These are phyloP conservation scores for Ethmia dodecea DNA, from an alignment of 2,888 invertebrate species.

Conservation along the genomic window DNA sequence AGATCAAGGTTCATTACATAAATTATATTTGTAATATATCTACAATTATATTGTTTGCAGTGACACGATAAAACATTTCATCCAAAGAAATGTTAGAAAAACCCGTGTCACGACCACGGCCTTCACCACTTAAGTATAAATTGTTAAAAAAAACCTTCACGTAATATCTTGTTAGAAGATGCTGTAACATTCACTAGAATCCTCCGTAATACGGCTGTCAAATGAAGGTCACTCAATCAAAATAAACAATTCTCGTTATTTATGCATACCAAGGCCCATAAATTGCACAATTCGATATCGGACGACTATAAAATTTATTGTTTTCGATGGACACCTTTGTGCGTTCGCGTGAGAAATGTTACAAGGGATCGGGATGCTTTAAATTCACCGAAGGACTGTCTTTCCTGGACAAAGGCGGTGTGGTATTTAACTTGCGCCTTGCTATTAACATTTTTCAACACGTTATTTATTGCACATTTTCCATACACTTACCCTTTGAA, in stretches of 20 bases:
- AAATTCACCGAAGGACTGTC: slow-evolving; percentile 50
- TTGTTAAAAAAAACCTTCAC: too few species aligned
- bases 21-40: too few species aligned
- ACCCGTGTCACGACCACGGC: not conserved
- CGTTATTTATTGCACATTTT: slow-evolving; percentile 24
- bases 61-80: too few species aligned
- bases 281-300: slow-evolving; percentile 62
- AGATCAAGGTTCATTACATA: too few species aligned
- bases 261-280: slow-evolving; percentile 41
- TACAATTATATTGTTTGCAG: too few species aligned
- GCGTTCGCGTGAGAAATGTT: slow-evolving; percentile 48
- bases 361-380: slow-evolving; percentile 46
- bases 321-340: slow-evolving; percentile 51
- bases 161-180: not conserved
- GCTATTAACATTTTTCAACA: slow-evolving; percentile 27
- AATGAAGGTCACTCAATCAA: slow-evolving; percentile 37
- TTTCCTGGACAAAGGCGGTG: slow-evolving; percentile 37
- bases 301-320: slow-evolving; percentile 56
- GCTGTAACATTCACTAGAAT: slow-evolving; percentile 18
- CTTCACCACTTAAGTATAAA: not conserved
- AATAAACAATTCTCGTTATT: slow-evolving; percentile 32
- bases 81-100: too few species aligned
- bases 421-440: slow-evolving; percentile 29
- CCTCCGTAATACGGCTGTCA: slow-evolving; percentile 23
- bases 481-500: slow-evolving; percentile 4